A percentile compares a stretch with the other conserved stretches of the same genome.
Evolutionary conservation across 2,113 vertebrate genomes (phyloP).

Genomic region (Scytalopus superciliaris): DNA sequence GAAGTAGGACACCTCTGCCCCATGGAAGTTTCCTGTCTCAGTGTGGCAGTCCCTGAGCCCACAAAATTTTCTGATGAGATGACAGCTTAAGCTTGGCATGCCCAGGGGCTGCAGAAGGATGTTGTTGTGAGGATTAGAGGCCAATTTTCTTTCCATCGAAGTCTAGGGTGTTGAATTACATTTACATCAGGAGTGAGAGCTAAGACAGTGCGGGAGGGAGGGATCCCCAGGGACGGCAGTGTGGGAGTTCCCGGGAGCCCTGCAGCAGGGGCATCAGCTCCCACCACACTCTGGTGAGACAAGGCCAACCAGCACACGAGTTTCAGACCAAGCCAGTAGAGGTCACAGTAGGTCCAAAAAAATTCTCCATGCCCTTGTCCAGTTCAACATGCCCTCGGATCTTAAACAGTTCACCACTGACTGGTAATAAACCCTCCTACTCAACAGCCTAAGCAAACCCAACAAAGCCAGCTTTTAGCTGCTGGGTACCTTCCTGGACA

Average conservation of each 20-base stretch:
- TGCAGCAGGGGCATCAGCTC: not conserved
- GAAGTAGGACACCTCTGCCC: not conserved
- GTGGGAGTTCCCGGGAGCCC: not conserved
- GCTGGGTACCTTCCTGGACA: not conserved
- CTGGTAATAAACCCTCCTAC: not conserved
- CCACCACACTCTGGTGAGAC: not conserved
- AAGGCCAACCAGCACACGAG: not conserved
- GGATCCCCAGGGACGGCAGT: not conserved
- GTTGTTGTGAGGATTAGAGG: not conserved
- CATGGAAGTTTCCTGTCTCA: not conserved
- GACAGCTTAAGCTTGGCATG: not conserved
- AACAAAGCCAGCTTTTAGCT: not conserved
- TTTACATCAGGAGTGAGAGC: not conserved
- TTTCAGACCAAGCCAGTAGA: slow-evolving; percentile 67
- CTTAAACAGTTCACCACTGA: not conserved
- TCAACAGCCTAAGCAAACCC: not conserved
- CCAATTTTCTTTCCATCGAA: not conserved
- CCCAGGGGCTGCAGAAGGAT: not conserved
- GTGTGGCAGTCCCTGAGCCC: not conserved
- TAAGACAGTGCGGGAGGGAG: not conserved
- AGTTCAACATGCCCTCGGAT: not conserved
- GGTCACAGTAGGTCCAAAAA: slow-evolving; percentile 62
- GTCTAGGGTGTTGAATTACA: not conserved
- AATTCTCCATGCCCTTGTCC: not conserved
- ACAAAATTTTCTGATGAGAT: not conserved